phyloP scores from a whole-genome alignment of 2,888 invertebrate genomes.

The Salpingus planirostris region DNA sequence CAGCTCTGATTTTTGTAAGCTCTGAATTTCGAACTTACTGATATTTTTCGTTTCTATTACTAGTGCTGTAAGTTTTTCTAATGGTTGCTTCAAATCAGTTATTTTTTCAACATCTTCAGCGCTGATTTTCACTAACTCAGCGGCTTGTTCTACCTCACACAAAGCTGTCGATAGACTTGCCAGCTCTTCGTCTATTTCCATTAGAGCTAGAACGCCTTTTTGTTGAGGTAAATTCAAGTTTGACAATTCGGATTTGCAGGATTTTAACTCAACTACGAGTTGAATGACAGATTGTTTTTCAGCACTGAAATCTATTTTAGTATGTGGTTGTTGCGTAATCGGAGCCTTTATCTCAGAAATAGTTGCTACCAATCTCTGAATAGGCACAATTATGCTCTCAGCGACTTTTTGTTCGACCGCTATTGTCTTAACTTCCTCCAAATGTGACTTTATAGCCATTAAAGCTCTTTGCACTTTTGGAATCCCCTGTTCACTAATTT shows the following conservation, averaged over 20 bases:
- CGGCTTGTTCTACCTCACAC: neutral
- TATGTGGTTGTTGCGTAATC: neutral
- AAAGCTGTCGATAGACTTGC: neutral
- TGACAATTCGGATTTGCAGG: neutral
- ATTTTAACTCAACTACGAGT: neutral
- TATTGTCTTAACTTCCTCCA: too few species aligned
- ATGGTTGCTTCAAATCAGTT: neutral
- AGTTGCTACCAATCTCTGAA: too few species aligned
- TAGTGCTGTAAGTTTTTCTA: neutral
- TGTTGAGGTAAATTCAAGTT: neutral
- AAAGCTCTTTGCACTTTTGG: too few species aligned
- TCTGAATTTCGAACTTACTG: neutral
- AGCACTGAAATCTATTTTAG: neutral
- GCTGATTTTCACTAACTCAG: too few species aligned
- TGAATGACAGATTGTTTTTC: neutral
- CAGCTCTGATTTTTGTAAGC: too few species aligned
- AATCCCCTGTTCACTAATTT: constrained; percentile 10
- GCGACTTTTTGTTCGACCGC: too few species aligned
- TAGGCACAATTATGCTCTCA: too few species aligned
- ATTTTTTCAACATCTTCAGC: too few species aligned
- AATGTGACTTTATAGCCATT: too few species aligned
- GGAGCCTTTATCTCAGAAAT: constrained; percentile 7
- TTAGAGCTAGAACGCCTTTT: neutral
- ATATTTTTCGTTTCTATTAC: constrained; percentile 2
- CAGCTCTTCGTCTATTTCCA: neutral